Evolutionary conservation across 2,888 invertebrate genomes (phyloP).

Genomic region (Agonopterix alstromeriana): DNA sequence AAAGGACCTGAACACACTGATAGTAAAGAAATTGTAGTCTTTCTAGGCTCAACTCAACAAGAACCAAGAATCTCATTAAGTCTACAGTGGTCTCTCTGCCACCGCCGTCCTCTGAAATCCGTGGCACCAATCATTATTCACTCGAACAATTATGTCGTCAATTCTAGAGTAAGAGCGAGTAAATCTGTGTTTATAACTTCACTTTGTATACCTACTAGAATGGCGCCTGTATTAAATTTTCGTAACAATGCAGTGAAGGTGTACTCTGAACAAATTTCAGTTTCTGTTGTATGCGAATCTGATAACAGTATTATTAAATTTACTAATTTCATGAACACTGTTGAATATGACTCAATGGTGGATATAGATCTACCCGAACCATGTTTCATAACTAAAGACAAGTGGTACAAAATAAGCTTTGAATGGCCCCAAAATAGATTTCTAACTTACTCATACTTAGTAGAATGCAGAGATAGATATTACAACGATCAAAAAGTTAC

Average conservation of each 20-base stretch:
- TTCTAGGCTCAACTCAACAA: conserved; percentile 16
- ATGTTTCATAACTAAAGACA: conserved; percentile 56
- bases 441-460: conserved; percentile 50
- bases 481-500: conserved; percentile 47
- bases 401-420: conserved; percentile 63
- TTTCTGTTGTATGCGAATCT: conserved; percentile 48
- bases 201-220: conserved; percentile 59
- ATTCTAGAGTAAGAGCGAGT: conserved; percentile 52
- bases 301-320: conserved; percentile 48
- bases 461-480: conserved; percentile 50
- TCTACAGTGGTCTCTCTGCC: conserved; percentile 56
- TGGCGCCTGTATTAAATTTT: conserved; percentile 53
- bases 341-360: conserved; percentile 61
- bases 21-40: conserved; percentile 17
- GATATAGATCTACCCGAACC: conserved; percentile 58
- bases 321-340: conserved; percentile 49
- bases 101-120: conserved; percentile 52
- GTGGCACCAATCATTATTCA: conserved; percentile 58
- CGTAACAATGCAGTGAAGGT: conserved; percentile 40
- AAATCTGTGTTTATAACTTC: conserved; percentile 66
- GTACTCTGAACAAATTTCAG: conserved; percentile 59
- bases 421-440: conserved; percentile 50
- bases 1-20: conserved; percentile 17
- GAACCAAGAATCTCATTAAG: conserved; percentile 43
- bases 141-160: conserved; percentile 40